Percentiles rank a stretch among this genome's conserved stretches.
phyloP scores from a whole-genome alignment of 2,888 invertebrate genomes.

The Julus scanicus region DNA sequence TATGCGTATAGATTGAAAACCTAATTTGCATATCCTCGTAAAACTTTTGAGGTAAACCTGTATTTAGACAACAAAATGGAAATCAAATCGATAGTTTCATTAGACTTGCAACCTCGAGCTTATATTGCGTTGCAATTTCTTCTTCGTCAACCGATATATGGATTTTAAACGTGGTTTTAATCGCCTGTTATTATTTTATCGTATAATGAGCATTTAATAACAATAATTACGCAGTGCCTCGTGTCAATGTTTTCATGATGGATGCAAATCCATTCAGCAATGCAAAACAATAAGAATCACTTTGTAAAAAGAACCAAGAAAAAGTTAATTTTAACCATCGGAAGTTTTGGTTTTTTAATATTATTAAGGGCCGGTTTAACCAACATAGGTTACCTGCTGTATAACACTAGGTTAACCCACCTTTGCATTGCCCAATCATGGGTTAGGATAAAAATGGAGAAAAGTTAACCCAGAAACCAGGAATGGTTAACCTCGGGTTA shows the following conservation, averaged over 20 bases:
- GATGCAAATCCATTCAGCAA: neutral
- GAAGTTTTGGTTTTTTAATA: neutral
- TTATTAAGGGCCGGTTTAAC: neutral
- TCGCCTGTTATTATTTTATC: conserved; percentile 9
- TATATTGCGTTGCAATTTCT: conserved; percentile 17
- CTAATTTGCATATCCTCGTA: too few relatives aligned
- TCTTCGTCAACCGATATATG: neutral
- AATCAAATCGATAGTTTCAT: conserved; percentile 13
- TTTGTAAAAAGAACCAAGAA: neutral
- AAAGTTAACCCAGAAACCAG: too few relatives aligned
- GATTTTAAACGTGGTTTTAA: conserved; percentile 23
- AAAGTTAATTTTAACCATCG: neutral
- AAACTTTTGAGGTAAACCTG: neutral
- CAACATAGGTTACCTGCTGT: too few relatives aligned
- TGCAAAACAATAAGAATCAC: neutral
- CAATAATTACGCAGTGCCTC: neutral
- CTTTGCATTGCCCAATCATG: too few relatives aligned
- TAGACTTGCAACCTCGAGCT: neutral
- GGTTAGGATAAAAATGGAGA: too few relatives aligned
- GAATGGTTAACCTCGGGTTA: too few relatives aligned
- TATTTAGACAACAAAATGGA: conserved; percentile 21
- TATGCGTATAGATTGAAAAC: too few relatives aligned
- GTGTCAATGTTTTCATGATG: neutral
- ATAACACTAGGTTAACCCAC: too few relatives aligned
- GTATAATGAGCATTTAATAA: conserved; percentile 40